phyloP scores from a whole-genome alignment of 2,113 vertebrate genomes.

The Myrmecophaga tridactyla region DNA sequence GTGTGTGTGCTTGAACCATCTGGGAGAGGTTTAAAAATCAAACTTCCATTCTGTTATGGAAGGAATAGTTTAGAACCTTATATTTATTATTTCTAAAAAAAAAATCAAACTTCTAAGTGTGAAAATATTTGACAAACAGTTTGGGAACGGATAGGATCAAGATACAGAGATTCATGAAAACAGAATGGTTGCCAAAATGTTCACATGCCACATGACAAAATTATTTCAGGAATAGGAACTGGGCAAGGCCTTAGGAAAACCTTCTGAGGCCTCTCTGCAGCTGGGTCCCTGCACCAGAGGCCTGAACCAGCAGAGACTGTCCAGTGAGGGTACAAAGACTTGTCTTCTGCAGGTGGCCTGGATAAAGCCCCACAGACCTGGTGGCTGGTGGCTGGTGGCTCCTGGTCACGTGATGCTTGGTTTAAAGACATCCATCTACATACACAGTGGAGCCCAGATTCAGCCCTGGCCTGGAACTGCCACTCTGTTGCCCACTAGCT shows the following conservation, averaged over 20 bases:
- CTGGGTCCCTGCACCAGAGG: neutral
- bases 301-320: neutral
- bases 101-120: neutral
- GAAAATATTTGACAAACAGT: neutral
- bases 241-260: neutral
- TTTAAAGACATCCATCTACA: no score
- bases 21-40: neutral
- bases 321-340: no score
- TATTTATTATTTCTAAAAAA: no score
- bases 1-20: neutral
- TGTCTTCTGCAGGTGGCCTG: neutral
- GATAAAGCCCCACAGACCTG: neutral
- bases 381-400: neutral
- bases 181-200: neutral
- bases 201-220: neutral
- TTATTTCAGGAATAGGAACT: neutral
- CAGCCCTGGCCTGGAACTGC: neutral
- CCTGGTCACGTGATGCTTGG: neutral
- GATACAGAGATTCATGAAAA: neutral
- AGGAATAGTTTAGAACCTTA: no score
- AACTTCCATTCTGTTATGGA: no score
- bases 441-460: neutral
- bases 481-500: neutral
- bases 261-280: neutral
- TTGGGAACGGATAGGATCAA: neutral